Base-by-base conservation (phyloP, 2,113 vertebrate genomes). In the Eonycteris spelaea region DNA sequence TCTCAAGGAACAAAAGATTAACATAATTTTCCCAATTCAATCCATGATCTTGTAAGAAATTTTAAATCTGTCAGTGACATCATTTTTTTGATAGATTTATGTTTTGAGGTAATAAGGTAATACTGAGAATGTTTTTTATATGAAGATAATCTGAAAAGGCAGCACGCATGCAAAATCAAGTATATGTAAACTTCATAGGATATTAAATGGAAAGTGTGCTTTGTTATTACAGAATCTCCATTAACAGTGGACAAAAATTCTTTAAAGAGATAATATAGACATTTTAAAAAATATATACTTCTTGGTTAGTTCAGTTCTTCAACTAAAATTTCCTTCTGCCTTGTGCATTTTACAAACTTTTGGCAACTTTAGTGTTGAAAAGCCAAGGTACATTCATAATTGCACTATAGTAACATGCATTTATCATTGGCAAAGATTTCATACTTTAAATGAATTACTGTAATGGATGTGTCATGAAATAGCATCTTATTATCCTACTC, bases 401-500 rank as follows among this genome's bases (percentile, higher is more conserved):
- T 98, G 97, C 33, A 95, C 86, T 61, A 94, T 40, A 94, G 82
- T 89, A 98, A 97, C 95, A 95, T 35, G 86, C 94, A 98, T 97
- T 98, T 98, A 98, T 98, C 97, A 98, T 70, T 97, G 93, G 97
- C 95, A 98, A 97, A 96, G 57, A 57, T 88, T 98, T 95, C 63
- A 1, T 95, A 96, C 77, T 95, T 92, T 93, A 98, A 98, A 98
- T 96, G 97, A 98, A 98, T 98, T 98, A 97, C 96, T 96, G 75
- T 97, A 98, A 98, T 98, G 98, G 95, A 97, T 96, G 90, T 97
- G 97, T 97, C 97, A 97, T 96, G 95, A 97, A 98, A 98, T 97
- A 96, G 90, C 94, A 98, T 97, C 97, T 97, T 97, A 98, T 98
- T 98, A 98, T 98, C 97, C 94, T 98, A 94, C 86, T 95, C 77